Evolutionary conservation across 1,140 invertebrate species (phyloP).

Genomic region (Drosophila lowei): DNA sequence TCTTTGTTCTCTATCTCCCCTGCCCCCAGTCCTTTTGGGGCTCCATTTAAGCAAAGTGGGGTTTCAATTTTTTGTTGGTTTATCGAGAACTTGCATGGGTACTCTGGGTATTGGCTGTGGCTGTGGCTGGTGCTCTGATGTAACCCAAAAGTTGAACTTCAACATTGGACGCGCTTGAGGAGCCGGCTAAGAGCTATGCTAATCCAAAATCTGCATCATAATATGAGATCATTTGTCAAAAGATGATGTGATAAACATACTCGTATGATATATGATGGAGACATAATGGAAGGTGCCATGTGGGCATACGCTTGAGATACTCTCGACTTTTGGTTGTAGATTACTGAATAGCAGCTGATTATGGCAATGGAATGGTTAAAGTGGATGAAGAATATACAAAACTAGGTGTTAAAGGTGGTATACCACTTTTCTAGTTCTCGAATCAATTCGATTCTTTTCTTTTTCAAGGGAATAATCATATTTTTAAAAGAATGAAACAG

Average conservation of each 20-base stretch:
- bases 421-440: too few species aligned
- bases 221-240: slow-evolving; percentile 51
- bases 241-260: slow-evolving; percentile 51
- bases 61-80: slow-evolving; percentile 34
- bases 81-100: slow-evolving; percentile 65
- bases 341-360: too few species aligned
- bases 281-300: slow-evolving; percentile 35
- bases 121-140: not conserved
- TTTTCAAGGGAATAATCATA: not conserved
- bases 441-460: too few species aligned
- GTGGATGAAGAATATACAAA: too few species aligned
- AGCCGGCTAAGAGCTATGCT: slow-evolving; percentile 47
- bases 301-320: not conserved
- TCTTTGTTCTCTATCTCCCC: slow-evolving; percentile 65
- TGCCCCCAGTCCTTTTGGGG: slow-evolving; percentile 16
- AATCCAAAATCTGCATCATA: slow-evolving; percentile 57
- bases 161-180: slow-evolving; percentile 13
- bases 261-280: slow-evolving; percentile 11
- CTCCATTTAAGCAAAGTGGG: slow-evolving; percentile 35
- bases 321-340: not conserved
- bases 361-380: too few species aligned
- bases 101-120: slow-evolving; percentile 1
- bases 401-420: too few species aligned
- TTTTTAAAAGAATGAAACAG: not conserved
- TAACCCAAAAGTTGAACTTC: slow-evolving; percentile 17